Evolutionary conservation across 2,888 invertebrate species (phyloP), one percentile per base, ranked within the genome.

Genomic region (Platycnemis pennipes): DNA sequence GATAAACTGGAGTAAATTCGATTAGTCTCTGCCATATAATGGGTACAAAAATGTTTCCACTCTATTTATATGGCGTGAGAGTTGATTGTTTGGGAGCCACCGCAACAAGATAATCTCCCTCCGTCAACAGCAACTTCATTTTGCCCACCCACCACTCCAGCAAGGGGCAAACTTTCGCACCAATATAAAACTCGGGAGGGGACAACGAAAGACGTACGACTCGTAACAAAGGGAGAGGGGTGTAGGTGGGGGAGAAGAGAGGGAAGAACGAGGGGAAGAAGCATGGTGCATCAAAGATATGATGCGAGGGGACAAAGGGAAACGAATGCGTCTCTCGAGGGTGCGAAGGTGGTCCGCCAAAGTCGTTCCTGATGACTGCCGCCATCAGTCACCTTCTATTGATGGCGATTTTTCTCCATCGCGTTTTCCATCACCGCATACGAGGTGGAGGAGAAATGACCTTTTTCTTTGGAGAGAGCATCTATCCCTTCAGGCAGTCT

Each of bases 361-460:
- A 63, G 63, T 91, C 63, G 91, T 63, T 91, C 91, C 44, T 91
- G 91, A 91, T 91, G 91, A 63, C 91, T 69, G 91, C 44, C 44
- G 63, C 91, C 91, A 91, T 91, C 91, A 91, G 91, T 91, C 91
- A 91, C 63, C 91, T 63, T 49, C 63, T 56, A 26, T 31, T 37
- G 31, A 77, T 13, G 77, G 37, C 77, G 11, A 11, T 1, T 49
- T 16, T 16, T 37, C 77, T 13, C 37, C 37, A 37, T 37, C 4
- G 1, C 77, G 11, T 77, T 77, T 77, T 19, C 45, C 45, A 56
- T 7, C 87, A 16, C 91, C 44, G 8, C n/a, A 63, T 16, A 31
- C 37, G 26, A 37, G 31, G 2, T 16, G 37, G 37, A 77, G 11
- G 31, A 77, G 37, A 37, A 77, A 77, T 77, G 11, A 26, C 11